Evolutionary conservation across 1,140 invertebrate species (phyloP).

Genomic region (Psilanteris sp.): DNA sequence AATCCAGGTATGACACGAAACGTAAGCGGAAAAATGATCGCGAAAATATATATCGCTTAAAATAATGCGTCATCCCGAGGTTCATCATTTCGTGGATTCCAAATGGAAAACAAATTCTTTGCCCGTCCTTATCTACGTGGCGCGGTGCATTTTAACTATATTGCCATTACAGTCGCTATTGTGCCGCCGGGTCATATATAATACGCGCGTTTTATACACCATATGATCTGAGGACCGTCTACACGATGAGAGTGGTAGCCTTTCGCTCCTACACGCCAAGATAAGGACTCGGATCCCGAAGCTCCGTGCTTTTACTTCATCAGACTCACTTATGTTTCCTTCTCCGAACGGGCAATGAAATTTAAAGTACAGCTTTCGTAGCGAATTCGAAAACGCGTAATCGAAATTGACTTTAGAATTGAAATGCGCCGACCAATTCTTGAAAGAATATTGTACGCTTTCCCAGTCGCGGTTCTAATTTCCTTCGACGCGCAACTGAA

Average conservation of each 20-base stretch:
- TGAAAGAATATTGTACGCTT: too few species aligned
- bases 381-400: too few species aligned
- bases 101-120: conserved; percentile 21
- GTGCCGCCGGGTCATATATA: conserved; percentile 42
- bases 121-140: conserved; percentile 40
- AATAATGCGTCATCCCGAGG: conserved; percentile 17
- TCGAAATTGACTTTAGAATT: too few species aligned
- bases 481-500: not conserved
- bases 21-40: too few species aligned
- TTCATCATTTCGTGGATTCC: conserved; percentile 14
- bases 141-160: conserved; percentile 5
- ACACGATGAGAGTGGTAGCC: conserved; percentile 11
- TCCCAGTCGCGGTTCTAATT: too few species aligned
- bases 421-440: too few species aligned
- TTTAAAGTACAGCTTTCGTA: too few species aligned
- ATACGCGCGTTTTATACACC: conserved; percentile 28
- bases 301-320: conserved; percentile 7
- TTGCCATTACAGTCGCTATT: conserved; percentile 36
- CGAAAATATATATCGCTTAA: too few species aligned
- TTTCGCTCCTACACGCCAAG: not conserved
- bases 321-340: not conserved
- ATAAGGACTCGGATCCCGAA: conserved; percentile 7
- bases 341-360: too few species aligned
- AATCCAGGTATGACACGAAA: too few species aligned
- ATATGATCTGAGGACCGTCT: conserved; percentile 30